phyloP scores from a whole-genome alignment of 2,113 vertebrate genomes.

The Leucoraja erinaceus region DNA sequence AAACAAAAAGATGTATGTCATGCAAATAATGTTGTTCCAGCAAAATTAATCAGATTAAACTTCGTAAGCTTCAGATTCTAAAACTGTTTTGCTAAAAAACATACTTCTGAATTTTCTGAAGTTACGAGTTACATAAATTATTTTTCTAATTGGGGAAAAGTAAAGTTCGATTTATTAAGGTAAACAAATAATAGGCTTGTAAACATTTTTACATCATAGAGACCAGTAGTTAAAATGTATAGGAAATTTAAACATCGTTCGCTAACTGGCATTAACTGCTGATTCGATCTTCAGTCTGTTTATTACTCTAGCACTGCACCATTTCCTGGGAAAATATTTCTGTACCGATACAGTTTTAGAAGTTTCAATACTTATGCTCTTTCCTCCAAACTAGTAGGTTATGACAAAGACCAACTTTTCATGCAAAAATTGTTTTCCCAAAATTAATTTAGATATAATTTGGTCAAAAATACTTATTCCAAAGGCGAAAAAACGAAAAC shows the following conservation, averaged over 20 bases:
- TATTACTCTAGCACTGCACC: conserved; percentile 23
- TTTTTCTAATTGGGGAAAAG: conserved; percentile 19
- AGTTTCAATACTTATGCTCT: background rate
- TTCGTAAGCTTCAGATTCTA: background rate
- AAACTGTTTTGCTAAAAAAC: conserved; percentile 22
- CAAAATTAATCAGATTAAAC: background rate
- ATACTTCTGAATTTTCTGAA: conserved; percentile 17
- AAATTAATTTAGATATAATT: background rate
- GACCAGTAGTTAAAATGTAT: conserved; percentile 9
- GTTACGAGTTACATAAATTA: conserved; percentile 25
- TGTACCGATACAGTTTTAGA: conserved; percentile 17
- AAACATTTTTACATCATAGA: conserved; percentile 28
- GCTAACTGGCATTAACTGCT: conserved; percentile 21
- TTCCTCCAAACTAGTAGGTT: background rate
- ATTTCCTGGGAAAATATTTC: conserved; percentile 32
- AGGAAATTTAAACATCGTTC: conserved; percentile 17
- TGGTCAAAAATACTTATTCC: background rate
- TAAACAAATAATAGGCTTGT: conserved; percentile 16
- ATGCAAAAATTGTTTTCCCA: background rate
- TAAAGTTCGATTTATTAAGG: conserved; percentile 1
- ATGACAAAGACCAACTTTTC: background rate
- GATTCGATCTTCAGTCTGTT: conserved; percentile 26
- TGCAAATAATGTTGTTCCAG: background rate
- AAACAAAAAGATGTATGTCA: background rate
- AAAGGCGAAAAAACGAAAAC: background rate